Evolutionary conservation across 2,797 vertebrate species (phyloP), one percentile per base, ranked within the genome.

Genomic region (Hemibagrus guttatus): DNA sequence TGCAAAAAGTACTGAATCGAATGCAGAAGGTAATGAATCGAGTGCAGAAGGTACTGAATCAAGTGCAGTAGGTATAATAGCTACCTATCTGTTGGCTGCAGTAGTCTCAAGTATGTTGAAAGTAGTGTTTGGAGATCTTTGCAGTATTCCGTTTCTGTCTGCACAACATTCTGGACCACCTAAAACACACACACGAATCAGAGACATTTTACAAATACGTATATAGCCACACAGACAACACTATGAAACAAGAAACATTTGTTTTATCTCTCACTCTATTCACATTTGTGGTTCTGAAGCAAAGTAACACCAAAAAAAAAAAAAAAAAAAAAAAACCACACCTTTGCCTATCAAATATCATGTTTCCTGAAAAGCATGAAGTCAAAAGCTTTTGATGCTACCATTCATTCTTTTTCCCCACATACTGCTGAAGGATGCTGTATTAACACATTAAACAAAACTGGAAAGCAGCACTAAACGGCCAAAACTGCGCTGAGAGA

Each of bases 81-180:
- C 80, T 85, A 99, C 98, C 97, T 98, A 93, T 99, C 98, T 86
- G 96, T 96, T 93, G 93, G 94, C 94, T 98, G 98, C 86, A 99
- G 94, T 6, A 97, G 96, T 87, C 98, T 95, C 85, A 99, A 93
- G 90, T 99, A 99, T 91, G 95, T 97, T 12, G 97, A 96, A 88
- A 99, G 96, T 90, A 99, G 95, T 87, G 94, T 97, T 95, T 99
- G 98, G 74, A 99, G 96, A 88, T 99, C 98, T 93, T 98, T 99
- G 90, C 96, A 97, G 90, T 99, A 99, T 89, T 98, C 98, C 0
- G 97, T 98, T 94, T 99, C 98, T 21, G 97, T 99, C 95, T 99
- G 98, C 92, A 99, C 93, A 94, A 99, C 99, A 93, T 99, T 99
- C 95, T 99, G 98, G 92, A 99, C 95, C 93, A 99, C 98, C 98